Percentiles rank a stretch among this genome's conserved stretches.
Conservation (phyloP, 2,888 invertebrate species). For the Noctua fimbriata region DNA sequence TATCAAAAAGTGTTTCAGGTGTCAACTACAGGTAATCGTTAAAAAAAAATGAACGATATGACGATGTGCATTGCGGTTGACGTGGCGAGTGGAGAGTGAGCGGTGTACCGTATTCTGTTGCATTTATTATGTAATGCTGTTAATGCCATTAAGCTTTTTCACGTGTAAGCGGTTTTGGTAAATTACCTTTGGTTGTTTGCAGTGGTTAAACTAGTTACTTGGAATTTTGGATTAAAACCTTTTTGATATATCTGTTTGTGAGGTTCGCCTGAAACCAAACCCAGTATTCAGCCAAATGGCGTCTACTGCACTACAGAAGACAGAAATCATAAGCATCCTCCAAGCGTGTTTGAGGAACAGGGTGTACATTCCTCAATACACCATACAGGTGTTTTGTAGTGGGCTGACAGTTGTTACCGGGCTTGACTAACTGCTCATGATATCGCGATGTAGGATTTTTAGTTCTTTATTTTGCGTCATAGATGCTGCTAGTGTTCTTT, state of each 20-base stretch:
- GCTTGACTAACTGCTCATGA: no score
- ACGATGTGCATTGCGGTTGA: constrained; percentile 11
- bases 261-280: not conserved
- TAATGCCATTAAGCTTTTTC: constrained; percentile 30
- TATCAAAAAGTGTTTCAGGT: constrained; percentile 1
- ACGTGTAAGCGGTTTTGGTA: constrained; percentile 1
- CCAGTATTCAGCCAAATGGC: no score
- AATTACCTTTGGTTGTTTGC: constrained; percentile 22
- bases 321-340: no score
- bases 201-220: not conserved
- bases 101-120: constrained; percentile 14
- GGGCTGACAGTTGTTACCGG: no score
- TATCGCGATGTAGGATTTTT: no score
- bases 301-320: no score
- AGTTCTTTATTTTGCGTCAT: not conserved
- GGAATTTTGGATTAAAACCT: not conserved
- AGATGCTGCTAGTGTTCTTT: not conserved
- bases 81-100: constrained; percentile 22
- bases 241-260: not conserved
- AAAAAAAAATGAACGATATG: constrained; percentile 15
- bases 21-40: not conserved
- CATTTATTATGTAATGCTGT: constrained; percentile 39
- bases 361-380: no score
- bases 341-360: no score
- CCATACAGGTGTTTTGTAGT: no score